Conservation (phyloP, 1,140 invertebrate species). For the Drosophila sp. region DNA sequence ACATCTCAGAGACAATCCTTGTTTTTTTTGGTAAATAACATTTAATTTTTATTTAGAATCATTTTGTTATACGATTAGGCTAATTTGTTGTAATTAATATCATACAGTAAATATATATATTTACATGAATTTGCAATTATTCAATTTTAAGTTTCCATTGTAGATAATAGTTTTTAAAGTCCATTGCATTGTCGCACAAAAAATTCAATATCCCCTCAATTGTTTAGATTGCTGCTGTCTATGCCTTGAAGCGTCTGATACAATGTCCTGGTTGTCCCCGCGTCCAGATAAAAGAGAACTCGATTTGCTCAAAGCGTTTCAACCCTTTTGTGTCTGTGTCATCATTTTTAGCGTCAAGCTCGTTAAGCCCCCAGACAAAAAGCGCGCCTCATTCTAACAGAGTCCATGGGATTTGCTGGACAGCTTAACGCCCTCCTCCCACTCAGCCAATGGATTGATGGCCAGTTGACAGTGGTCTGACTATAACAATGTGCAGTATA, state of each 20-base stretch:
- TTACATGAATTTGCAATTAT: too few species aligned
- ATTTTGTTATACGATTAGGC: too few species aligned
- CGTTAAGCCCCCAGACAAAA: conserved; percentile 68
- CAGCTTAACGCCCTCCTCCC: conserved; percentile 62
- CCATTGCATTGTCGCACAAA: neutral
- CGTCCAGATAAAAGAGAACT: conserved; percentile 71
- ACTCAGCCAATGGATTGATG: conserved; percentile 75
- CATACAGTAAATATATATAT: too few species aligned
- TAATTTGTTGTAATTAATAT: too few species aligned
- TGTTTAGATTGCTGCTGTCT: conserved; percentile 54
- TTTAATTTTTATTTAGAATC: too few species aligned
- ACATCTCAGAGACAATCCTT: too few species aligned
- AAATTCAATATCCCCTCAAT: conserved; percentile 35
- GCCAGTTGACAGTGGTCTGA: conserved; percentile 70
- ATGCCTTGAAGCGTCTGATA: conserved; percentile 57
- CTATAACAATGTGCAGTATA: conserved; percentile 67
- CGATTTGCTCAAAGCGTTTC: conserved; percentile 65
- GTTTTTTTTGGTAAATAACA: conserved; percentile 13
- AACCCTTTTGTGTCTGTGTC: conserved; percentile 76
- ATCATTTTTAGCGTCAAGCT: conserved; percentile 67
- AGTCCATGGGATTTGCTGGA: conserved; percentile 61
- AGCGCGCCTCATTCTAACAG: conserved; percentile 62
- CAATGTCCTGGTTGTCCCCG: conserved; percentile 23
- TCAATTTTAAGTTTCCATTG: neutral
- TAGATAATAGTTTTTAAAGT: conserved; percentile 4